phyloP scores from a whole-genome alignment of 2,113 vertebrate genomes.

The Enhydra lutris region DNA sequence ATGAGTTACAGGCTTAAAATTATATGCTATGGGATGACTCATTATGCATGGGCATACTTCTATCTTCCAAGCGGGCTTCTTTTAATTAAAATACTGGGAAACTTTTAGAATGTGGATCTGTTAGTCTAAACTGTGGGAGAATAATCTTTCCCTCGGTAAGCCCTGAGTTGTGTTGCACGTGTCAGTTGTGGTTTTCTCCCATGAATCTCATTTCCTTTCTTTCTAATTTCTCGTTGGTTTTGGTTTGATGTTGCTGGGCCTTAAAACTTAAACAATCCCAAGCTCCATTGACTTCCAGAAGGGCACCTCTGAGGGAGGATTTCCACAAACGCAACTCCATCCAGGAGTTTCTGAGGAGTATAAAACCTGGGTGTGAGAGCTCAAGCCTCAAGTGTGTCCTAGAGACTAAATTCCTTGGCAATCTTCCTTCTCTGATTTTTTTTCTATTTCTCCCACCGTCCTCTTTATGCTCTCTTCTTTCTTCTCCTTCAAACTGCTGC shows the following conservation, averaged over 20 bases:
- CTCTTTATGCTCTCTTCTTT: constrained; percentile 17
- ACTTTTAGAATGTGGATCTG: constrained; percentile 30
- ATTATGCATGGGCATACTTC: constrained; percentile 13
- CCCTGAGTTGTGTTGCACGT: not conserved
- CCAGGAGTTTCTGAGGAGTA: not conserved
- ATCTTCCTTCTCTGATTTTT: not conserved
- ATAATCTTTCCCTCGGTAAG: not conserved
- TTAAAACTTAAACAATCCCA: constrained; percentile 30
- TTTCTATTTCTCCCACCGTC: not conserved
- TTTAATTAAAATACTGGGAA: constrained; percentile 43
- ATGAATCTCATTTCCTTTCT: constrained; percentile 32
- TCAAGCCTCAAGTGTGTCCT: not conserved
- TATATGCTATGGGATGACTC: not conserved
- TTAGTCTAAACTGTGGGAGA: constrained; percentile 7
- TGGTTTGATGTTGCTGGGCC: constrained; percentile 42
- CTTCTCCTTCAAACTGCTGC: not conserved
- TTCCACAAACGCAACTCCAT: constrained; percentile 10
- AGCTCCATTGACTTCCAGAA: not conserved
- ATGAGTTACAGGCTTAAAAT: constrained; percentile 64
- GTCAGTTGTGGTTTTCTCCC: constrained; percentile 32
- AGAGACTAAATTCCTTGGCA: constrained; percentile 10
- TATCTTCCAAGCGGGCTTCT: constrained; percentile 32
- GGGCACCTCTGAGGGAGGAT: not conserved
- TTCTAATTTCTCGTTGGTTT: not conserved
- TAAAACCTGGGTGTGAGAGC: not conserved